Conservation (phyloP, 2,888 invertebrate genomes). For the Caenorhabditis wallacei region DNA sequence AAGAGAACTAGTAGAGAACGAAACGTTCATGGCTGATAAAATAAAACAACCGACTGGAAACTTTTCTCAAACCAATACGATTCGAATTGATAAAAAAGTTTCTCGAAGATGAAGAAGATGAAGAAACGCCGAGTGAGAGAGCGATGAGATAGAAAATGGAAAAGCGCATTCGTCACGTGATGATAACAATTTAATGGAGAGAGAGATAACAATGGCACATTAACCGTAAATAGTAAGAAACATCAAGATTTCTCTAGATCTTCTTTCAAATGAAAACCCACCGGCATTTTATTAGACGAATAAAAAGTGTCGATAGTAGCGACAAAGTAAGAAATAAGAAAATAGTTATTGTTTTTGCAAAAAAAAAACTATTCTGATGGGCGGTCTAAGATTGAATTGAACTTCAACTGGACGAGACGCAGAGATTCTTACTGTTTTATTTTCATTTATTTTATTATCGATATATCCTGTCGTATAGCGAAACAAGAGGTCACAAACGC, state of each 20-base stretch:
- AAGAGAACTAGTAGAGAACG: conserved; percentile 54
- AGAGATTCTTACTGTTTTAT: conserved; percentile 30
- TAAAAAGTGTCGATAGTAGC: not conserved
- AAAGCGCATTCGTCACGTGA: conserved; percentile 49
- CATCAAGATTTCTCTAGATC: not conserved
- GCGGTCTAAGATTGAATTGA: conserved; percentile 5
- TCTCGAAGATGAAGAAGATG: conserved; percentile 38
- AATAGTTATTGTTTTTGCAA: conserved; percentile 7
- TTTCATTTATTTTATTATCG: conserved; percentile 16
- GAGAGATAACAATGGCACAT: conserved; percentile 40
- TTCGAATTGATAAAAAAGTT: conserved; percentile 23
- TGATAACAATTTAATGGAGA: conserved; percentile 46
- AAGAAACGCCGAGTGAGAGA: conserved; percentile 21
- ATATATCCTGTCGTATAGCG: conserved; percentile 30
- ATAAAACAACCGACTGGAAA: not conserved
- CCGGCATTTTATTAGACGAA: conserved; percentile 10
- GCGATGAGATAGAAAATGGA: conserved; percentile 31
- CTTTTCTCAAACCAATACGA: conserved; percentile 10
- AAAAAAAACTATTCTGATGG: conserved; percentile 5
- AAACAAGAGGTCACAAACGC: conserved; percentile 10
- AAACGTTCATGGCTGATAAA: conserved; percentile 52
- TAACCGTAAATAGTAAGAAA: conserved; percentile 16
- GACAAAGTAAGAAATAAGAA: not conserved
- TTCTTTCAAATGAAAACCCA: not conserved
- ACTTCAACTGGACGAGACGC: conserved; percentile 26